These are phyloP conservation scores for Diarsia dahlii DNA, from an alignment of 2,888 invertebrate genomes.

Conservation along the genomic window DNA sequence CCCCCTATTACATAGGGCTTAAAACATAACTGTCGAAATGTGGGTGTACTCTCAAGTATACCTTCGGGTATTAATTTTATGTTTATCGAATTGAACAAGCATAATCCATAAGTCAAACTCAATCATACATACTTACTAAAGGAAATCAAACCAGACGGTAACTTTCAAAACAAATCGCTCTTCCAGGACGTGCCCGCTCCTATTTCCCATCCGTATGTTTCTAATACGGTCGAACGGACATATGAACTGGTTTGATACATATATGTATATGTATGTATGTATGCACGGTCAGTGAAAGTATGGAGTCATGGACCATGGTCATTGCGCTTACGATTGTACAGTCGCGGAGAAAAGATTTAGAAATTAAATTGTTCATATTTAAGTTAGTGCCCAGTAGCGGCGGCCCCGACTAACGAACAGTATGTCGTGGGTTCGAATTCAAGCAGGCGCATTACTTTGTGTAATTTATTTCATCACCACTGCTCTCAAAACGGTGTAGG, in stretches of 20 bases:
- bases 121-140: not conserved
- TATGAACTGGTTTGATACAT: constrained; percentile 36
- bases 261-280: constrained; percentile 11
- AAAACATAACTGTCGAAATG: too few species aligned
- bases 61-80: too few species aligned
- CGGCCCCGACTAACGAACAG: too few species aligned
- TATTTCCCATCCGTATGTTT: constrained; percentile 36
- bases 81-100: not conserved
- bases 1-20: too few species aligned
- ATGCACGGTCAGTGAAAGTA: constrained; percentile 66
- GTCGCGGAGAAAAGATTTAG: constrained; percentile 12
- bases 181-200: constrained; percentile 28
- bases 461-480: too few species aligned
- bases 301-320: constrained; percentile 54
- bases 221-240: constrained; percentile 31
- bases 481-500: too few species aligned
- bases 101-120: not conserved
- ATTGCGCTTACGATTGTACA: constrained; percentile 52
- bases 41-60: too few species aligned
- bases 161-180: constrained; percentile 13
- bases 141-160: constrained; percentile 21
- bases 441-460: too few species aligned
- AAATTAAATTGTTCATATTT: not conserved
- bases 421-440: too few species aligned
- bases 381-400: too few species aligned